Evolutionary conservation across 2,888 invertebrate genomes (phyloP), one percentile per base, ranked within the genome.

Genomic region (Diogma glabrata): DNA sequence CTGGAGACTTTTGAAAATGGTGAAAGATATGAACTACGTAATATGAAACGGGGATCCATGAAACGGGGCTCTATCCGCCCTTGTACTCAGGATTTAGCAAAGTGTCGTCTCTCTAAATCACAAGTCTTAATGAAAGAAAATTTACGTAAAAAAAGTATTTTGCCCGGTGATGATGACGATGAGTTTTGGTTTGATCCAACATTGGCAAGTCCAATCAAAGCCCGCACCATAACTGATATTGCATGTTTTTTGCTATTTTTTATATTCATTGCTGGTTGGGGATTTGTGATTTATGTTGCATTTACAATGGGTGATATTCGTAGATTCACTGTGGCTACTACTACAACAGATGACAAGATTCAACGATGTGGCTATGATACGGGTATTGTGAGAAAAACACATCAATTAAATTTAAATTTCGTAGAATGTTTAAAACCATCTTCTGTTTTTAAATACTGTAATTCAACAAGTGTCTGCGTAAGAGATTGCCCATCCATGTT

Each of bases 351-450:
- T 14, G 16, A 16, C 4, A 6, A 1, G 4, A 33, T 14, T 33
- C 33, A 33, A 19, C n/a, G n/a, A n/a, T n/a, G 8, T 19, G 12
- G 6, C 28, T 4, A n/a, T 12, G n/a, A 4, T 28, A 28, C n/a
- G n/a, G n/a, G 28, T 28, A 3, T 12, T 12, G 28, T 10, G 28
- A 28, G 14, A 1, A 7, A 22, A 8, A 20, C 12, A 4, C 23
- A 22, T n/a, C 22, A 43, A 43, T 22, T 43, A 43, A 43, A 43
- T 22, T 43, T 43, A 6, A 43, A 43, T 43, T 22, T 43, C n/a
- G n/a, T 43, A 14, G 2, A 43, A 43, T 43, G 43, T n/a, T 4
- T 43, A 8, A 23, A 43, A 22, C 43, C 43, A 3, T 22, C 23
- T 20, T 20, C 23, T 20, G 43, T 23, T 7, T 43, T 43, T n/a